phyloP scores from a whole-genome alignment of 2,888 invertebrate genomes.

The Drosophila bunnanda region DNA sequence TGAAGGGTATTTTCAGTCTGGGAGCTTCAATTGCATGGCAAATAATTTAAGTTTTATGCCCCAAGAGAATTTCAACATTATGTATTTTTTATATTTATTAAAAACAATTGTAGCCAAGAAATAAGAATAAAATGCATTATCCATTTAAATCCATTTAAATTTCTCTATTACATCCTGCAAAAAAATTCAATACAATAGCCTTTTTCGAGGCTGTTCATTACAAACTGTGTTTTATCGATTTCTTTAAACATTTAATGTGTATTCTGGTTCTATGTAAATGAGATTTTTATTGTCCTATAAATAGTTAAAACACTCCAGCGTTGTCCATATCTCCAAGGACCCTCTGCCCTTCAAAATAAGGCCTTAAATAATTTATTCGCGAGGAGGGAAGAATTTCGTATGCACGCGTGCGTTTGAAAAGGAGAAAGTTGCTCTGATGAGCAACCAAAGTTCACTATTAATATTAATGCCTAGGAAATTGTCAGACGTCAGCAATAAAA shows the following conservation, averaged over 20 bases:
- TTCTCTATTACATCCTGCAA: not conserved
- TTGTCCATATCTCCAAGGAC: conserved; percentile 42
- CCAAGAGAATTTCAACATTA: not conserved
- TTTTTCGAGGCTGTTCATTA: no score
- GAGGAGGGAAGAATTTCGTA: conserved; percentile 6
- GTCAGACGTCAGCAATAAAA: conserved; percentile 15
- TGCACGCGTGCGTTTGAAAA: conserved; percentile 33
- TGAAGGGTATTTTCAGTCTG: not conserved
- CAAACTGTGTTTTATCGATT: conserved; percentile 3
- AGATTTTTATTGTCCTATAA: conserved; percentile 21
- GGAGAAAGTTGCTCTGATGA: not conserved
- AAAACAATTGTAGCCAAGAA: not conserved
- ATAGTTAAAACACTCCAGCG: conserved; percentile 37
- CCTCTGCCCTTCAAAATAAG: conserved; percentile 2
- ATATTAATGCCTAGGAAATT: conserved; percentile 45
- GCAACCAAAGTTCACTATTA: conserved; percentile 24
- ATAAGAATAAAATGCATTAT: not conserved
- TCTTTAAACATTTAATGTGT: not conserved
- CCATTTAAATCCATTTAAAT: not conserved
- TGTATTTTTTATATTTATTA: no score
- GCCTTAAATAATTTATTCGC: conserved; percentile 16
- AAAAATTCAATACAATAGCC: no score
- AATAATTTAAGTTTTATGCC: not conserved
- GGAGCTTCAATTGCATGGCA: not conserved
- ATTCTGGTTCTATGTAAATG: conserved; percentile 7